phyloP scores from a whole-genome alignment of 2,888 invertebrate species.

The Drosophila setosimentum region DNA sequence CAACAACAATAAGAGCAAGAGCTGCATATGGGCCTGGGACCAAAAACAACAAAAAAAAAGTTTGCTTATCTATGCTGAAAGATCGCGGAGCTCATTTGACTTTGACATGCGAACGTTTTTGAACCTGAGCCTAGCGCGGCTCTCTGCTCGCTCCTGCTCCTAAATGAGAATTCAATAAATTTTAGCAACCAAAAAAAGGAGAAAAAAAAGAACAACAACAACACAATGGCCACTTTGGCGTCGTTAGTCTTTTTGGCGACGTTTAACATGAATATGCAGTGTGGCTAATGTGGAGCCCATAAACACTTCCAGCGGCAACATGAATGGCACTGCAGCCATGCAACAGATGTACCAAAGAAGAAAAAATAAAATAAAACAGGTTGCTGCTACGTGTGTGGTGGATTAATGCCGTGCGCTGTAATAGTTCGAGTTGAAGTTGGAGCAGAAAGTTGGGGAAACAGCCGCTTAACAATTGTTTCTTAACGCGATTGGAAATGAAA shows the following conservation, averaged over 20 bases:
- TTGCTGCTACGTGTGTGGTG: constrained; percentile 69
- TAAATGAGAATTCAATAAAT: constrained; percentile 83
- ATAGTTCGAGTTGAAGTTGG: constrained; percentile 20
- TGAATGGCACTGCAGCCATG: constrained; percentile 62
- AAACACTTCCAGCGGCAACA: constrained; percentile 82
- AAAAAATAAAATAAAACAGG: constrained; percentile 53
- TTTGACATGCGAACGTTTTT: constrained; percentile 56
- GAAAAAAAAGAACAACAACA: constrained; percentile 47
- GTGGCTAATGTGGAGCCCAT: constrained; percentile 83
- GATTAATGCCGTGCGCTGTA: constrained; percentile 30
- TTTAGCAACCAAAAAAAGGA: constrained; percentile 60
- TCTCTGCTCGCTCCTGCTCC: constrained; percentile 51
- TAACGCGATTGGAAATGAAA: constrained; percentile 77
- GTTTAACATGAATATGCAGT: constrained; percentile 83
- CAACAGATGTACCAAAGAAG: constrained; percentile 60
- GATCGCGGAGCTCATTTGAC: constrained; percentile 67
- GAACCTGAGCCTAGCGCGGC: constrained; percentile 39
- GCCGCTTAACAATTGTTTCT: constrained; percentile 76
- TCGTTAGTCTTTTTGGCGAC: constrained; percentile 77
- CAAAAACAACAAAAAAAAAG: constrained; percentile 40
- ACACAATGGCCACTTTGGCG: constrained; percentile 67
- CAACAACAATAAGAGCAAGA: constrained; percentile 25
- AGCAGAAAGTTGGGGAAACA: constrained; percentile 40
- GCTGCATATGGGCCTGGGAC: constrained; percentile 36
- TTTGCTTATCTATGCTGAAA: constrained; percentile 76